Base-by-base conservation (phyloP, 2,888 invertebrate genomes). In the Periphyllus acericola region DNA sequence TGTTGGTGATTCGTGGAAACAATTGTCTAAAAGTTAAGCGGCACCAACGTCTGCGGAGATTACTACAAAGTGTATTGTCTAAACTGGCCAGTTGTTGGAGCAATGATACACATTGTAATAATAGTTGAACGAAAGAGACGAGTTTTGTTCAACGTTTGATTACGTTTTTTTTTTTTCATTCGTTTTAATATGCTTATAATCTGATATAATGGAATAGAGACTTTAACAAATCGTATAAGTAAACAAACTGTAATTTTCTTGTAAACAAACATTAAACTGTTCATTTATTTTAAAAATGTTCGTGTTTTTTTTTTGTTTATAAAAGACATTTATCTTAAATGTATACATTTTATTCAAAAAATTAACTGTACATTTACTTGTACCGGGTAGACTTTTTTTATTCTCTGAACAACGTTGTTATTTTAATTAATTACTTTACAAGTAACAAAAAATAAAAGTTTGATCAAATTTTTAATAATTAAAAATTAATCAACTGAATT, bases 401-500 rank as follows among this genome's bases (percentile, higher is more conserved):
- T 25, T 32, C 79, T 25, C 60, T 25, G 60, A 79, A 79, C 11
- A 36, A 79, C 17, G 36, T 66, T 36, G 34, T 19, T 75, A 40
- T 40, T 83, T 83, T 75, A 83, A 75, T 75, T 75, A 83, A 83
- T 83, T 46, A 75, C 52, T 32, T 11, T 40, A 74, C 29, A 40
- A 66, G 29, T 32, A n/a, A n/a, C 72, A 83, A 14, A 46, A 46
- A 46, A 14, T 14, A 46, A 83, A 83, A 75, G 75, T 83, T 83
- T 66, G 11, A 55, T 25, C 36, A 75, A 32, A 75, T 83, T 83
- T 75, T 66, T 83, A 66, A 29, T 36, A 11, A 40, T 29, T 66
- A 40, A 75, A 82, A 83, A 83, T 75, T 83, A 83, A 75, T 83
- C 60, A 83, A 75, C 36, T 21, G 60, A 34, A 55, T 34, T 34